Base-by-base conservation (phyloP, 2,113 vertebrate species). In the Oreochromis aureus region DNA sequence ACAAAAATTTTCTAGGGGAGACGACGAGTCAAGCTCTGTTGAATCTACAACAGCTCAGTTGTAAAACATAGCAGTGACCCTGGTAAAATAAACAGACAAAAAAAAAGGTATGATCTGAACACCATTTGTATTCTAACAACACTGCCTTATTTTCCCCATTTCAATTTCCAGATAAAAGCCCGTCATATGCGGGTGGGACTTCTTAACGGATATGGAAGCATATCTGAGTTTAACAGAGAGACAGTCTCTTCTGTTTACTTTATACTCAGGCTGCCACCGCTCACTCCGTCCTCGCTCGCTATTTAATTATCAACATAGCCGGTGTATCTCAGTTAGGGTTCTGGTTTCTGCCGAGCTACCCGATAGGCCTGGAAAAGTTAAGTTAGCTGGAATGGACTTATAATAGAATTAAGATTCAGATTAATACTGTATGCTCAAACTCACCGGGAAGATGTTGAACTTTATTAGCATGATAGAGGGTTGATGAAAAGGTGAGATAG, bases 241-340 rank as follows among this genome's bases (percentile, higher is more conserved):
- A 46, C 63, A 13, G 18, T 80, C 80, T 87, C 36, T 34, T 32
- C 36, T 58, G 27, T 78, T 78, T 78, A 53, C 41, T 76, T 44
- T n/a, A 30, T 78, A 32, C 46, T 78, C 46, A 32, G 46, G 10
- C 44, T 78, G 46, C 73, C 27, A 78, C 56, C 3, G 6, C 83
- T 89, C 53, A 3, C 78, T 81, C 63, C 83, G 88, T 96, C 93
- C 91, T 91, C 85, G 27, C 79, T 82, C 27, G 12, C 84, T 92
- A 91, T 95, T 94, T 94, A 95, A 95, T 96, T 94, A 94, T 89
- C 90, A 76, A 15, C 86, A 79, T 89, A 82, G 89, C 89, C 66
- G 39, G 84, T 73, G 91, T 88, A 87, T 93, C 92, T 89, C 84
- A 87, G 90, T 80, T 66, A 87, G 79, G 86, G 88, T 82, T 95